Conservation (phyloP, 2,888 invertebrate species). For the Schizotus pectinicornis region DNA sequence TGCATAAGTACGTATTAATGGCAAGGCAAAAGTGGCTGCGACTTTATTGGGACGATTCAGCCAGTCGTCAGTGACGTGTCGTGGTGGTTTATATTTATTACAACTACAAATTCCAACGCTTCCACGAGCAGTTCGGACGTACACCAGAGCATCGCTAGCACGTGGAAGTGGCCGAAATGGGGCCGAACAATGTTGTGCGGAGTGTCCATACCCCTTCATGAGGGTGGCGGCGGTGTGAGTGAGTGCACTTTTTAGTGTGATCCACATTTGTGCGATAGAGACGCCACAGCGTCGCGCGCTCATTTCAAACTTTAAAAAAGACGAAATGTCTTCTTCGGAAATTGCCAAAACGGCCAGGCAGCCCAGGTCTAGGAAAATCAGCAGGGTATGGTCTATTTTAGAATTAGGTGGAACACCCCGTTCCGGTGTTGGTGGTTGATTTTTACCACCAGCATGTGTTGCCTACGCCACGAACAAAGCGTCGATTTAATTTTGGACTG, state of each 20-base stretch:
- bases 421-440: no score
- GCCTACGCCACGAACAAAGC: no score
- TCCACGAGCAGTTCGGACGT: conserved; percentile 23
- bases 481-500: no score
- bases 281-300: conserved; percentile 9
- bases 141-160: conserved; percentile 10
- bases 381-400: conserved; percentile 45
- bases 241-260: conserved; percentile 17
- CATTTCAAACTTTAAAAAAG: conserved; percentile 10
- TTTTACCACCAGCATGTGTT: background rate
- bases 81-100: conserved; percentile 25
- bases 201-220: conserved; percentile 9
- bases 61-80: conserved; percentile 23
- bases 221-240: conserved; percentile 12
- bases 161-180: conserved; percentile 19
- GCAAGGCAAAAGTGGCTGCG: conserved; percentile 15
- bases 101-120: conserved; percentile 27
- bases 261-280: conserved; percentile 5
- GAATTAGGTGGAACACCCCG: no score
- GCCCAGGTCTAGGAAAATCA: conserved; percentile 56
- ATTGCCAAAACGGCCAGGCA: conserved; percentile 44
- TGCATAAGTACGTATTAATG: background rate
- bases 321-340: conserved; percentile 29
- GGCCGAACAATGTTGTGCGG: conserved; percentile 7
- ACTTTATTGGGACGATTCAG: conserved; percentile 19